Evolutionary conservation across 2,888 invertebrate genomes (phyloP).

Genomic region (Drosophila monieri): DNA sequence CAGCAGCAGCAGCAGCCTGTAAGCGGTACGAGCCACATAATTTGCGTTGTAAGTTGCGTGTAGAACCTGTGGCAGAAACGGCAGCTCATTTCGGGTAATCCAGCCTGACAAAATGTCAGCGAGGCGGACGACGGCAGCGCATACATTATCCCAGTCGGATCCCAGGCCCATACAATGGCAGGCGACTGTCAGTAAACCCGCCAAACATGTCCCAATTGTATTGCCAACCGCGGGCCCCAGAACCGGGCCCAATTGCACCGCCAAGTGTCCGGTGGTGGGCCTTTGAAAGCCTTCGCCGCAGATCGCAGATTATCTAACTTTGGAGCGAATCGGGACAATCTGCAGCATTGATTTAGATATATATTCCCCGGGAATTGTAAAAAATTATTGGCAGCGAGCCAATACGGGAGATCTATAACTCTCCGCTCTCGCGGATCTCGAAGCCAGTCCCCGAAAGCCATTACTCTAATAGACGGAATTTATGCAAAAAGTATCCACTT

Average conservation of each 20-base stretch:
- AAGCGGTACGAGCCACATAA: slow-evolving; percentile 7
- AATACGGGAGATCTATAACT: background rate
- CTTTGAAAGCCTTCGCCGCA: slow-evolving; percentile 44
- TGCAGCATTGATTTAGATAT: slow-evolving; percentile 6
- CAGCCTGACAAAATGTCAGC: slow-evolving; percentile 44
- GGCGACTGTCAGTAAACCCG: slow-evolving; percentile 14
- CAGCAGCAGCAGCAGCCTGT: background rate
- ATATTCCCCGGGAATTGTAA: slow-evolving; percentile 1
- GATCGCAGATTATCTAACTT: slow-evolving; percentile 66
- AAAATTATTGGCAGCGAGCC: background rate
- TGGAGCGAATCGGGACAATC: slow-evolving; percentile 8
- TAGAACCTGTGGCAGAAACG: slow-evolving; percentile 19
- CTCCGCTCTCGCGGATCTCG: background rate
- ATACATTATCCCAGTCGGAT: slow-evolving; percentile 18
- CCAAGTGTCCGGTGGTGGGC: slow-evolving; percentile 12
- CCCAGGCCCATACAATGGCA: slow-evolving; percentile 19
- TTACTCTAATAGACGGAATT: slow-evolving; percentile 1
- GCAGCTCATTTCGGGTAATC: slow-evolving; percentile 37
- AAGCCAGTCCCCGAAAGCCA: background rate
- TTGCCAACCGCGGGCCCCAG: slow-evolving; percentile 10
- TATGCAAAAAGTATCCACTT: background rate
- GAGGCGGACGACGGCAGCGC: slow-evolving; percentile 22
- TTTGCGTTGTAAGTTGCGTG: slow-evolving; percentile 21
- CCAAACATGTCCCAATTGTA: slow-evolving; percentile 40
- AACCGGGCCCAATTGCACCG: slow-evolving; percentile 18